Percentiles rank a stretch among this genome's conserved stretches.
phyloP scores from a whole-genome alignment of 2,113 vertebrate species.

The Vanacampus margaritifer region DNA sequence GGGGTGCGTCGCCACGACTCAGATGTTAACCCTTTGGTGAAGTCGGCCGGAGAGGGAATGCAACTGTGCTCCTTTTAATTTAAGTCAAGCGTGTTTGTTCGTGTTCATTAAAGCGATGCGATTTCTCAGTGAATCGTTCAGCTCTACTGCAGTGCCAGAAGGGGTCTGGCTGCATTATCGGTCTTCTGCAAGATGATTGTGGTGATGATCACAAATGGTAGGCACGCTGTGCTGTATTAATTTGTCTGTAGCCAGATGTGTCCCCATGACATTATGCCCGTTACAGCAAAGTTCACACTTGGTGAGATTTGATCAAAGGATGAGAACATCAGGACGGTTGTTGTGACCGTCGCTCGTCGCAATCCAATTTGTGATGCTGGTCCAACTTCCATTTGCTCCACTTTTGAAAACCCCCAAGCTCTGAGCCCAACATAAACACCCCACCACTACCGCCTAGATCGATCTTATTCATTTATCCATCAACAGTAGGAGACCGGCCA shows the following conservation, averaged over 20 bases:
- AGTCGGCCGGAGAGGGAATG: constrained; percentile 5
- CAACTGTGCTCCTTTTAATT: constrained; percentile 1
- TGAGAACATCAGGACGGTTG: constrained; percentile 9
- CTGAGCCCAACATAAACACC: no score
- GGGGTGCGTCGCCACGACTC: constrained; percentile 40
- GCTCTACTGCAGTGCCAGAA: constrained; percentile 23
- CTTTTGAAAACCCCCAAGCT: neutral
- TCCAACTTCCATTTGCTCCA: neutral
- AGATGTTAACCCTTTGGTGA: constrained; percentile 36
- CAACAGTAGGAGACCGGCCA: no score
- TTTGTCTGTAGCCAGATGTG: constrained; percentile 46
- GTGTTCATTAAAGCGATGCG: neutral
- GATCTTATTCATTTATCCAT: no score
- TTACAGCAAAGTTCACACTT: constrained; percentile 19
- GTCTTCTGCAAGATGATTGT: constrained; percentile 2
- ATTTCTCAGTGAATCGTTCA: constrained; percentile 1
- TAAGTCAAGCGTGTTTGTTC: neutral
- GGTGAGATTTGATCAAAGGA: constrained; percentile 9
- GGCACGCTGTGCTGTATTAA: constrained; percentile 28
- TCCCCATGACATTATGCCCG: constrained; percentile 16
- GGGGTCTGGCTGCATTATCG: constrained; percentile 4
- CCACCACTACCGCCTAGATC: no score
- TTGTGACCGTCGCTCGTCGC: neutral
- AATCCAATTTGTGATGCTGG: neutral
- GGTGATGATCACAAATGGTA: constrained; percentile 23